Conservation (phyloP, 2,888 invertebrate genomes). For the Tenthredo notha region DNA sequence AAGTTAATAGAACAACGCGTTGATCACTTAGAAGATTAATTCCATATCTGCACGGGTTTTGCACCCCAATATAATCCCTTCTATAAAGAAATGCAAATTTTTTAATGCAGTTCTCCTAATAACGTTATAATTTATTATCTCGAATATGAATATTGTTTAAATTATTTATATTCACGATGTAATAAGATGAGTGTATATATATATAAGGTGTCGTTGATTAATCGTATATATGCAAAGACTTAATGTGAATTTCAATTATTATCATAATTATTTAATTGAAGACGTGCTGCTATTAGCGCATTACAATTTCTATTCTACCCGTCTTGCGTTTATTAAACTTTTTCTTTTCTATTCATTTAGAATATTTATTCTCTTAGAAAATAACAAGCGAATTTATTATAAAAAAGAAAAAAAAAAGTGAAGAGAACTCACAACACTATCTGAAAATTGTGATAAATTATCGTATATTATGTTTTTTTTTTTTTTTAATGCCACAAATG, state of each 20-base stretch:
- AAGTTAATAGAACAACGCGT: neutral
- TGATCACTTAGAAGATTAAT: neutral
- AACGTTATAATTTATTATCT: neutral
- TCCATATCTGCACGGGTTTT: neutral
- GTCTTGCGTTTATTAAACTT: neutral
- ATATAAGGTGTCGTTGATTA: neutral
- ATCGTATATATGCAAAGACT: neutral
- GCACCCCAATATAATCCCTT: neutral
- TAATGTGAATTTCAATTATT: neutral
- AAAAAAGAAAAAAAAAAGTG: neutral
- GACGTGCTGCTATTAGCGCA: neutral
- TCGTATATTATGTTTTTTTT: neutral
- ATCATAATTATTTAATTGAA: neutral
- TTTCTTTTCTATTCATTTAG: neutral
- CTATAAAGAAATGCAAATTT: neutral
- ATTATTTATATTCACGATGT: neutral
- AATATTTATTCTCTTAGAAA: neutral
- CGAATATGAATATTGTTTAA: neutral
- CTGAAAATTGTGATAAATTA: neutral
- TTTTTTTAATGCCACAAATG: neutral
- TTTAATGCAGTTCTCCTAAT: neutral
- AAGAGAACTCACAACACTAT: neutral
- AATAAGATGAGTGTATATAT: neutral
- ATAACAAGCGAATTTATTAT: neutral
- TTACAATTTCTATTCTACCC: neutral